Base-by-base conservation (phyloP, 2,113 vertebrate genomes). In the Axis porcinus region DNA sequence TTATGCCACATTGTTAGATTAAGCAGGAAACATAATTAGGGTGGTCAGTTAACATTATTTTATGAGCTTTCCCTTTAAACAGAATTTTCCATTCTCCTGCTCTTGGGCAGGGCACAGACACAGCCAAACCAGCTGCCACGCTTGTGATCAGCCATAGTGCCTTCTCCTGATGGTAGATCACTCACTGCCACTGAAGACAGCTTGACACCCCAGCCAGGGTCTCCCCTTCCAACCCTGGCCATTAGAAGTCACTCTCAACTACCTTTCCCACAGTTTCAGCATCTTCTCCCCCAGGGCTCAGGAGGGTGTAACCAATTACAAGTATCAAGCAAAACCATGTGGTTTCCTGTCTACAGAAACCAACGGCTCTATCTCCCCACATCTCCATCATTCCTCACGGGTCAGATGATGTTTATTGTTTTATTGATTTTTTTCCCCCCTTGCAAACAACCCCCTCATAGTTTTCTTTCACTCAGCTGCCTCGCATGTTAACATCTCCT, bases 381-480 rank as follows among this genome's bases (percentile, higher is more conserved):
- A n/a, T 47, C 82, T 93, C 58, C 7, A 19, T 67, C 86, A 33
- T 58, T 62, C 94, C 67, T 95, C 85, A 76, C 2, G 2, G 7
- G 92, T 96, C 91, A 96, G 97, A 89, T 78, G 90, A 96, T 81
- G 11, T 36, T 90, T 55, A 43, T 12, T n/a, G 16, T 74, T 64
- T 90, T 27, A 70, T 45, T 88, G 62, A 79, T 83, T 92, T 43
- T 11, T 36, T 25, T 1, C 60, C 14, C 60, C 14, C 40, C 79
- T n/a, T 64, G 81, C 45, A 30, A 91, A 58, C 45, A 76, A 54
- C 25, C 60, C 23, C 9, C 81, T 92, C 40, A 52, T 15, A 55
- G 52, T 54, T 82, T 45, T 79, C 47, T 89, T 58, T 89, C 86
- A 30, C 30, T 83, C n/a, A 13, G 67, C 67, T 55, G 43, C 84